Evolutionary conservation across 2,888 invertebrate genomes (phyloP), one percentile per base, ranked within the genome.

Genomic region (Geophilus truncorum): DNA sequence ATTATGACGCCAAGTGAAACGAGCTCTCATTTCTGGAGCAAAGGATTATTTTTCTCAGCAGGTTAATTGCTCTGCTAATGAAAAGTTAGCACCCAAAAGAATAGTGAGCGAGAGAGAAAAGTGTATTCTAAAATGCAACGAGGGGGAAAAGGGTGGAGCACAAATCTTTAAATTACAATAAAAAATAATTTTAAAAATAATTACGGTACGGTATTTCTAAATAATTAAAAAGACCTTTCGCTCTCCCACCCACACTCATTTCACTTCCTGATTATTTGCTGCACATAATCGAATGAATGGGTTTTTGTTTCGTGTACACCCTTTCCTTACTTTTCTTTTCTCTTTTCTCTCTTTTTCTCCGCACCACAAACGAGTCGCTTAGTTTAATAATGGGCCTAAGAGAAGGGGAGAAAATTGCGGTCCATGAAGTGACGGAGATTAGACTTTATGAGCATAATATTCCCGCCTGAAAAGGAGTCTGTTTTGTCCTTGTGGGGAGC

Each of bases 41-140:
- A 62, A 62, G 57, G 57, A 62, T 62, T 62, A 62, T 62, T 62
- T 62, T 62, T 62, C 57, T 62, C 57, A 62, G 57, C 57, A 62
- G 57, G 57, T 62, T 62, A 62, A 62, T 62, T 62, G 57, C 57
- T 62, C 57, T 62, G 57, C 57, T 62, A 62, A 62, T 62, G 57
- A 62, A 62, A 62, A 62, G 57, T 62, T 62, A 62, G 57, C 57
- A 18, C 57, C 57, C 57, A 62, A 62, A 62, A 62, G 23, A 62
- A 62, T 62, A 62, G 57, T 23, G 57, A 23, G 57, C 57, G n/a
- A n/a, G 57, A 62, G 57, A 23, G 57, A 40, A 40, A 40, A 40
- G 40, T 40, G 40, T 40, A 40, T 40, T 40, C 57, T 62, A 62
- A 62, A 62, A 62, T 62, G 57, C 57, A 62, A 18, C 21, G 6